Conservation (phyloP, 1,140 invertebrate genomes). For the Formica exsecta region DNA sequence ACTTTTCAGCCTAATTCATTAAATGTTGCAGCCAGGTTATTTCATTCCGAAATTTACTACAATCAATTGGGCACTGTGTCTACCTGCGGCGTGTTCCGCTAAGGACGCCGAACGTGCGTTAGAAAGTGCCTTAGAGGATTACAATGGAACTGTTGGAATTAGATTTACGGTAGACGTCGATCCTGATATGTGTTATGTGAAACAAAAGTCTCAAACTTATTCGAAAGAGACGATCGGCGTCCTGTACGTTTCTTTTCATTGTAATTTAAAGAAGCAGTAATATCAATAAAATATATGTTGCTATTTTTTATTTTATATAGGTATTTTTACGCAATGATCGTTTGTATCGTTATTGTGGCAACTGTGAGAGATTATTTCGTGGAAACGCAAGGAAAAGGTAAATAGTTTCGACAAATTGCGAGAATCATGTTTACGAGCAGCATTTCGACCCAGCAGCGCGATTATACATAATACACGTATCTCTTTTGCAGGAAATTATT, state of each 20-base stretch:
- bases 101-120: conserved; percentile 88
- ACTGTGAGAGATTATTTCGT: conserved; percentile 83
- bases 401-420: neutral
- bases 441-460: conserved; percentile 11
- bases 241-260: conserved; percentile 76
- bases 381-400: conserved; percentile 79
- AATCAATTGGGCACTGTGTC: conserved; percentile 90
- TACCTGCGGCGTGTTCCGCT: conserved; percentile 88
- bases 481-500: conserved; percentile 81
- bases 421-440: neutral
- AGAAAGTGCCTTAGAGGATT: conserved; percentile 87
- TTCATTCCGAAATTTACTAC: conserved; percentile 90
- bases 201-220: conserved; percentile 81
- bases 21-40: conserved; percentile 88
- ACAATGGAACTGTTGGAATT: conserved; percentile 88
- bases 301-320: conserved; percentile 72
- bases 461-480: conserved; percentile 23
- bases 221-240: conserved; percentile 85
- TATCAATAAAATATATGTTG: conserved; percentile 1
- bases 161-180: conserved; percentile 88
- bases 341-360: conserved; percentile 82
- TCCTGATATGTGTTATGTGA: conserved; percentile 88
- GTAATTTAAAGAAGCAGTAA: neutral
- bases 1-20: conserved; percentile 2
- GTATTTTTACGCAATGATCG: conserved; percentile 84